phyloP scores from a whole-genome alignment of 2,113 vertebrate genomes.

The Cyphomyrus discorhynchus region DNA sequence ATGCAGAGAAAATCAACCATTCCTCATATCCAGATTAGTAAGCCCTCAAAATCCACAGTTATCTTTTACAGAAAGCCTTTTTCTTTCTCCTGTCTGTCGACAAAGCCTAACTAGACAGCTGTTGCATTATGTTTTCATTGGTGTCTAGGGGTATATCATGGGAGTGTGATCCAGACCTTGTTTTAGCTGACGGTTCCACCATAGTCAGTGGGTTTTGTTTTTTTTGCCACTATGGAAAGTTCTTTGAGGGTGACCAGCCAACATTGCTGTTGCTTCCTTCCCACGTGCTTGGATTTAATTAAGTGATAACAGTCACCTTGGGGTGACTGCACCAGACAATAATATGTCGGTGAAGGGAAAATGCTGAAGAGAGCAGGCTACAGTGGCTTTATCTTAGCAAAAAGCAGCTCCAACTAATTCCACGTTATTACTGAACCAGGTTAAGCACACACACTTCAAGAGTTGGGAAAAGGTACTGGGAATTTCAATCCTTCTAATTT shows the following conservation, averaged over 20 bases:
- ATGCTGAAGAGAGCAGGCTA: slow-evolving; percentile 75
- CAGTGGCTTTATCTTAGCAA: slow-evolving; percentile 77
- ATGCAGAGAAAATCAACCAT: neutral
- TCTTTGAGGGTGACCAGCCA: slow-evolving; percentile 79
- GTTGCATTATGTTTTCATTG: neutral
- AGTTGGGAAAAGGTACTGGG: neutral
- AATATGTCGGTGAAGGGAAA: slow-evolving; percentile 78
- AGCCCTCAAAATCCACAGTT: neutral
- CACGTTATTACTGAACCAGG: slow-evolving; percentile 43
- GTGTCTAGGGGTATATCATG: neutral
- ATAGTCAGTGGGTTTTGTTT: slow-evolving; percentile 8
- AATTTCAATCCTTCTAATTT: slow-evolving; percentile 27
- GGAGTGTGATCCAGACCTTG: slow-evolving; percentile 22
- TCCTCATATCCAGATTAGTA: neutral
- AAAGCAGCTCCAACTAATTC: slow-evolving; percentile 76
- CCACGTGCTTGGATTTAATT: slow-evolving; percentile 84
- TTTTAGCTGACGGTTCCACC: neutral
- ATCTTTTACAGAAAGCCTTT: slow-evolving; percentile 9
- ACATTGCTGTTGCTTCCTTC: slow-evolving; percentile 82
- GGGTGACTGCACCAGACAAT: slow-evolving; percentile 79
- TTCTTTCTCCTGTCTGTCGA: neutral
- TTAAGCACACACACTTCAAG: slow-evolving; percentile 13
- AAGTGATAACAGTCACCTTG: slow-evolving; percentile 88
- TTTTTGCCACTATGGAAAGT: slow-evolving; percentile 28
- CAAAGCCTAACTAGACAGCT: neutral